These are phyloP conservation scores for Mionectes macconnelli DNA, from an alignment of 2,113 vertebrate genomes.

Conservation along the genomic window DNA sequence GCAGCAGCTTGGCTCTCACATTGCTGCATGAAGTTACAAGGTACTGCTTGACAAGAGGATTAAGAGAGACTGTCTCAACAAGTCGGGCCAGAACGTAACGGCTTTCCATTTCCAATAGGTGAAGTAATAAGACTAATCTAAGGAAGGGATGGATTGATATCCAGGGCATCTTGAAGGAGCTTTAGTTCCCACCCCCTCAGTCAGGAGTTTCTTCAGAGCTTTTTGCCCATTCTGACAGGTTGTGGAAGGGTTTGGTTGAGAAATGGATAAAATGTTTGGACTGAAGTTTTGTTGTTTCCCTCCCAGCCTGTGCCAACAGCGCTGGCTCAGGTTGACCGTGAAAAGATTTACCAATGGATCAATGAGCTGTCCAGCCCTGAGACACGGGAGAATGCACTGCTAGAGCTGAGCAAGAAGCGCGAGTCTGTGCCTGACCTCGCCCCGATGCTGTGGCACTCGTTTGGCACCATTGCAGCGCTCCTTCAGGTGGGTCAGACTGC, in stretches of 20 bases:
- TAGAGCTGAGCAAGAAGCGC: slow-evolving; percentile 96
- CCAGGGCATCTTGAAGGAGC: not conserved
- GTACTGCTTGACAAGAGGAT: not conserved
- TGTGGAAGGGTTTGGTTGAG: not conserved
- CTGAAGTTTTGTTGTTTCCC: slow-evolving; percentile 23
- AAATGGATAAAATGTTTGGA: not conserved
- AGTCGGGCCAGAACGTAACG: not conserved
- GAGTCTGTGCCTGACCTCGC: slow-evolving; percentile 96
- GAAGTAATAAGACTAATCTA: not conserved
- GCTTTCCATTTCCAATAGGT: not conserved
- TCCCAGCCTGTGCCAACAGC: slow-evolving; percentile 91
- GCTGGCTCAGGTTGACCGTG: slow-evolving; percentile 93
- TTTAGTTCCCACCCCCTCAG: not conserved
- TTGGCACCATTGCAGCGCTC: slow-evolving; percentile 94
- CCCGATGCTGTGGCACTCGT: slow-evolving; percentile 98
- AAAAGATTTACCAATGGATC: slow-evolving; percentile 99
- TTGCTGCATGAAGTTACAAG: not conserved
- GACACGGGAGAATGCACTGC: slow-evolving; percentile 92
- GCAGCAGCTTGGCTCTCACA: not conserved
- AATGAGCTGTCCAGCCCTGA: slow-evolving; percentile 97
- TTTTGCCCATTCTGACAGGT: not conserved
- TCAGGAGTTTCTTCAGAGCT: not conserved
- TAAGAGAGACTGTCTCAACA: not conserved
- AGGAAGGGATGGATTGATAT: not conserved
- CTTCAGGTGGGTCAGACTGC: slow-evolving; percentile 81